Conservation (phyloP, 2,113 vertebrate genomes). For the Aythya baeri region DNA sequence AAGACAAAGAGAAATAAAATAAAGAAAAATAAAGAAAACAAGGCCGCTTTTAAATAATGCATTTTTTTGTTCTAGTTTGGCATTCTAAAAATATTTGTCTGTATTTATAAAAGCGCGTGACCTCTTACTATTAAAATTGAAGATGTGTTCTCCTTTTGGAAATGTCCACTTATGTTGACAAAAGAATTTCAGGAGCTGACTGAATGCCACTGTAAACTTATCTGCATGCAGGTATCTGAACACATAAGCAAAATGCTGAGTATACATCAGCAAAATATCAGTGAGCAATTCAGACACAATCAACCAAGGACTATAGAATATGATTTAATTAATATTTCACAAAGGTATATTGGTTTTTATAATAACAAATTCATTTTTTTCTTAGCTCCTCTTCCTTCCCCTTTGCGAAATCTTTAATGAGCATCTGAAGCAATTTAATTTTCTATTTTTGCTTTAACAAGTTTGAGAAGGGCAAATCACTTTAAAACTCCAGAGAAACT, state of each 20-base stretch:
- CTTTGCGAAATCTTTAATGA: background rate
- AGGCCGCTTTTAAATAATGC: background rate
- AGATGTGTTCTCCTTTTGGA: background rate
- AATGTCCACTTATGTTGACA: background rate
- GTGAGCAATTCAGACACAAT: constrained; percentile 23
- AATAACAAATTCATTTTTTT: constrained; percentile 24
- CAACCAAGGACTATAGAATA: constrained; percentile 21
- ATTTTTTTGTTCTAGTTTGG: background rate
- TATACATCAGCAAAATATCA: background rate
- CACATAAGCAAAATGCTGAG: background rate
- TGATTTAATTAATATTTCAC: constrained; percentile 60
- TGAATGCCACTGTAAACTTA: constrained; percentile 5
- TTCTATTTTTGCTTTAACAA: constrained; percentile 29
- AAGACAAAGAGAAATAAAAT: background rate
- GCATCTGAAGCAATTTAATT: constrained; percentile 33
- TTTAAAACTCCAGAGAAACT: constrained; percentile 24
- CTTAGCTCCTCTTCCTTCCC: background rate
- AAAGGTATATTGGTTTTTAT: constrained; percentile 36
- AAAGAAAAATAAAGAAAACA: background rate
- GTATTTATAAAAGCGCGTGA: background rate
- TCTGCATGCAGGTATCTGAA: background rate
- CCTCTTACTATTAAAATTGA: background rate
- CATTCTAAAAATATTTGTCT: background rate
- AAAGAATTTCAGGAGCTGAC: constrained; percentile 33
- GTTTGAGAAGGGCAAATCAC: constrained; percentile 19